Evolutionary conservation across 1,140 invertebrate species (phyloP), one percentile per base, ranked within the genome.

Genomic region (Araneus ventricosus): DNA sequence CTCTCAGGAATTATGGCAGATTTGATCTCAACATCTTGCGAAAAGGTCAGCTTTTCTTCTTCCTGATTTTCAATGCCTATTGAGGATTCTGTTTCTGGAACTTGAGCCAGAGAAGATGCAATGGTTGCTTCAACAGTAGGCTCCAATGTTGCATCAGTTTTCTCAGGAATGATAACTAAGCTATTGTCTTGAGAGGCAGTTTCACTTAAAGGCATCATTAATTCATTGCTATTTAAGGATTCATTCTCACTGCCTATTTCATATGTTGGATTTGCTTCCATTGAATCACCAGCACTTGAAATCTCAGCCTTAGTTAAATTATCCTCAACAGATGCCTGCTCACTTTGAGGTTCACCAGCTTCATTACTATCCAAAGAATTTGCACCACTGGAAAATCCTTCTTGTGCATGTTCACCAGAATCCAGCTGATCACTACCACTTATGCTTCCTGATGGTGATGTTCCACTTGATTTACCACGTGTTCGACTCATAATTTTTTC

Each of bases 401-500:
- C 93, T 59, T 90, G 88, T 8, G 84, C 61, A 82, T 86, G 89
- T 85, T 90, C 88, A 27, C 39, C 45, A 75, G 92, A 93, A 89
- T 93, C 92, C 27, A 89, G 59, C n/a, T 88, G 67, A 22, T 93
- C 93, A 79, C 88, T 93, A 17, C 93, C 67, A 79, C 88, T 93
- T 4, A 87, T 52, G 61, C 88, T 93, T 8, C 92, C 92, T 37
- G 79, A 89, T 24, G 88, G 93, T 37, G 93, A 90, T 59, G 88
- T 86, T 59, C 86, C 93, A 70, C 94, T 94, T 94, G 96, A 97
- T 93, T 94, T 94, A 89, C 97, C 97, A 93, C 97, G 96, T 80
- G 97, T 98, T 94, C 97, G 96, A 61, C 96, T 96, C 97, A 98
- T 98, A 94, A 98, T 98, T 79, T 97, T 97, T 95, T 98, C 97